Percentiles rank a stretch among this genome's conserved stretches.
These are phyloP conservation scores for Pachypanchax playfairii DNA, from an alignment of 2,113 vertebrate species.

Conservation along the genomic window DNA sequence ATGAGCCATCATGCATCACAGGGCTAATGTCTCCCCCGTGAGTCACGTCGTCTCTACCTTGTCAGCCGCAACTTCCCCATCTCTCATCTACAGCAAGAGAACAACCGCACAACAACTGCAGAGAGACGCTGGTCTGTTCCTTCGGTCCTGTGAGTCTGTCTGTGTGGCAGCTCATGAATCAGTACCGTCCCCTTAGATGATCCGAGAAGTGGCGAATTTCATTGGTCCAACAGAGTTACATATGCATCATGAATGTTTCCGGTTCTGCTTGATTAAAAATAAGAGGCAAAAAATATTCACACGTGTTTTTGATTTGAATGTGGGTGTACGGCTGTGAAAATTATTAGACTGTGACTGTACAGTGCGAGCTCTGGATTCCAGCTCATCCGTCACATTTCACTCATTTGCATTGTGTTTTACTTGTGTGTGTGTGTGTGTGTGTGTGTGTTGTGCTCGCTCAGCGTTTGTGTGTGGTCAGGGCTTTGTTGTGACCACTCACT, in stretches of 20 bases:
- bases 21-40: slow-evolving; percentile 71
- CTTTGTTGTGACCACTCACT: slow-evolving; percentile 67
- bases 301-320: background rate
- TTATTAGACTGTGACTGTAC: background rate
- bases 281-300: background rate
- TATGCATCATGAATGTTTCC: background rate
- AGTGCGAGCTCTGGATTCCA: background rate
- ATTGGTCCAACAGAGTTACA: slow-evolving; percentile 28
- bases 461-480: slow-evolving; percentile 54
- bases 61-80: slow-evolving; percentile 58
- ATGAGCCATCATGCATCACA: slow-evolving; percentile 69
- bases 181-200: background rate
- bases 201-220: background rate
- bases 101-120: slow-evolving; percentile 43
- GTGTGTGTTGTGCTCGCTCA: slow-evolving; percentile 59
- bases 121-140: slow-evolving; percentile 37
- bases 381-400: slow-evolving; percentile 23
- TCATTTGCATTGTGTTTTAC: slow-evolving; percentile 38
- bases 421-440: slow-evolving; percentile 18
- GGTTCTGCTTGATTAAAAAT: slow-evolving; percentile 9
- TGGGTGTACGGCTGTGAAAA: slow-evolving; percentile 3
- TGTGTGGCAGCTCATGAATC: slow-evolving; percentile 9
- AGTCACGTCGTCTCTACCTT: slow-evolving; percentile 67
- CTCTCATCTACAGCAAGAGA: slow-evolving; percentile 63
- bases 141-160: slow-evolving; percentile 24